Conservation (phyloP, 2,797 vertebrate genomes). For the Psittacula derbiana region DNA sequence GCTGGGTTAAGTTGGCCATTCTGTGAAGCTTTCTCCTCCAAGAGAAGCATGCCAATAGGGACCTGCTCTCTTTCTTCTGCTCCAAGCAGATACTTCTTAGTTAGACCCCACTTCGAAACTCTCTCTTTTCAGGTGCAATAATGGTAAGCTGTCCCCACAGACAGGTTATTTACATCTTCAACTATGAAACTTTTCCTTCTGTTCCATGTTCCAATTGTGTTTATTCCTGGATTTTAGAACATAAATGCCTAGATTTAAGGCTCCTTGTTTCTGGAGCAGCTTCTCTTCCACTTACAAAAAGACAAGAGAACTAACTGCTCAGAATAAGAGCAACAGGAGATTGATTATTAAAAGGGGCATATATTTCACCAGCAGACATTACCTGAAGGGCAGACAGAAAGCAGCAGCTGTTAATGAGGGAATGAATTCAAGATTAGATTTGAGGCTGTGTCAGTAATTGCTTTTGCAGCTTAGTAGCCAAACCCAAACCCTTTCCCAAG, state of each 20-base stretch:
- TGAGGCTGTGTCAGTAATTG: background rate
- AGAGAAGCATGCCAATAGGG: accelerated
- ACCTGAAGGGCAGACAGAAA: background rate
- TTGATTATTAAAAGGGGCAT: background rate
- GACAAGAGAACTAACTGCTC: background rate
- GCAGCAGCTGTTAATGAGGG: background rate
- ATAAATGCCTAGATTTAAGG: background rate
- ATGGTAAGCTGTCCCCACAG: background rate
- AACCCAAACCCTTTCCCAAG: background rate
- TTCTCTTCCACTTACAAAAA: background rate
- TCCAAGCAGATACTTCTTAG: background rate
- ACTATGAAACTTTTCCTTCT: background rate
- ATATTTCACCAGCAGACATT: background rate
- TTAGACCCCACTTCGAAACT: background rate
- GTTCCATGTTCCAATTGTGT: background rate
- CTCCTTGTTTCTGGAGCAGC: background rate
- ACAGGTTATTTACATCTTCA: background rate
- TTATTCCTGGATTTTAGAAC: background rate
- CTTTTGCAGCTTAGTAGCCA: background rate
- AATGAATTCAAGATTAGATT: background rate
- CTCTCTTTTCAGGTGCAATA: background rate
- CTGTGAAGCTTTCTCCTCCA: background rate
- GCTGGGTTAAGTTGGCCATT: background rate
- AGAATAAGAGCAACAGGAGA: background rate
- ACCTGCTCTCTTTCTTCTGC: background rate